These are phyloP conservation scores for Platichthys flesus DNA, from an alignment of 2,113 vertebrate genomes.

Conservation along the genomic window DNA sequence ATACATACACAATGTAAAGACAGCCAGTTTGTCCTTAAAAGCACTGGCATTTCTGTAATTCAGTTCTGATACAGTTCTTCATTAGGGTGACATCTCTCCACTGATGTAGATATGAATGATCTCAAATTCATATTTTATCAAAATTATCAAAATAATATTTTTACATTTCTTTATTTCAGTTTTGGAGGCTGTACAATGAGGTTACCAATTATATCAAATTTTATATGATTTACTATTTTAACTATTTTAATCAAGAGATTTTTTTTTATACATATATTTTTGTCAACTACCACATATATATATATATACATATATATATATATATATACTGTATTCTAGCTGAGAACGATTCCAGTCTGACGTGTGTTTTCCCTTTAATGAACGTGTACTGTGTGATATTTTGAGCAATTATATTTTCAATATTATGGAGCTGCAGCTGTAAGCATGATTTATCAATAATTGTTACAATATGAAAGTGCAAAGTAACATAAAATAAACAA, in stretches of 20 bases:
- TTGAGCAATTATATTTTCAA: not conserved
- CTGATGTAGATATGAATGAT: conserved; percentile 8
- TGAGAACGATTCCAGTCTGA: not conserved
- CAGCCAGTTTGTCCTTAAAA: not conserved
- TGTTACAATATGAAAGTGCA: conserved; percentile 51
- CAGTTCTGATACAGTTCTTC: conserved; percentile 1
- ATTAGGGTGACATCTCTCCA: conserved; percentile 16
- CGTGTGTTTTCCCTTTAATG: not conserved
- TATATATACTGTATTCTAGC: not conserved
- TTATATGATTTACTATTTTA: not conserved
- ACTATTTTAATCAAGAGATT: not conserved
- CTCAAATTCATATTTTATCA: not conserved
- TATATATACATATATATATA: not conserved
- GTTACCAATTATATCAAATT: not conserved
- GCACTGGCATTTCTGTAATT: not conserved
- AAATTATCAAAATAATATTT: not conserved
- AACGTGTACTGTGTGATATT: conserved; percentile 5
- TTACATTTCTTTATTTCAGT: not conserved
- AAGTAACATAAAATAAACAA: conserved; percentile 31
- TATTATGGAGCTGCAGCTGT: conserved; percentile 3
- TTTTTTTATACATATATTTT: not conserved
- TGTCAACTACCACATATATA: not conserved
- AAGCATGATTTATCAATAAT: conserved; percentile 17
- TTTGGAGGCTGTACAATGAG: not conserved
- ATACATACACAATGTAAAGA: conserved; percentile 11